Evolutionary conservation across 2,888 invertebrate species (phyloP).

Genomic region (Lithophane semibrunnea): DNA sequence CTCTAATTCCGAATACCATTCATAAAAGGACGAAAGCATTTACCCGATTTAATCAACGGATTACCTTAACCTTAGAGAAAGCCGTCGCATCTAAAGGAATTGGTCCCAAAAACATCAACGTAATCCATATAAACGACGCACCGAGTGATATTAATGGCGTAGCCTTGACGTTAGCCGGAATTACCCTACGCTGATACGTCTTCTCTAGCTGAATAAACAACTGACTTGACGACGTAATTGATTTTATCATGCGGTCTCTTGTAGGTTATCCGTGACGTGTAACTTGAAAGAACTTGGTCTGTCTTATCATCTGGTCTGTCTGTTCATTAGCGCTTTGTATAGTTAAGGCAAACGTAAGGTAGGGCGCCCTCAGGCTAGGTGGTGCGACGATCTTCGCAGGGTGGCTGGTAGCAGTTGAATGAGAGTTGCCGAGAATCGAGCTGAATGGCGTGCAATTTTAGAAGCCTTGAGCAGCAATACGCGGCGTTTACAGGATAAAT

Average conservation of each 20-base stretch:
- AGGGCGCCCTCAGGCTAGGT: too few species aligned
- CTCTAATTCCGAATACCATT: constrained; percentile 43
- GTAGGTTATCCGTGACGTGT: constrained; percentile 5
- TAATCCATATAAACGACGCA: constrained; percentile 80
- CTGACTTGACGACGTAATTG: constrained; percentile 53
- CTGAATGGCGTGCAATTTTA: too few species aligned
- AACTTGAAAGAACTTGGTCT: constrained; percentile 7
- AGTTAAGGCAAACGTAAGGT: too few species aligned
- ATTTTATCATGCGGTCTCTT: constrained; percentile 37
- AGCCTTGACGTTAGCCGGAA: constrained; percentile 60
- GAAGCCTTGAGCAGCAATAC: too few species aligned
- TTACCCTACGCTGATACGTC: constrained; percentile 62
- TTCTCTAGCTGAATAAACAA: constrained; percentile 57
- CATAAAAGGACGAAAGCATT: constrained; percentile 48
- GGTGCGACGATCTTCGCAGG: too few species aligned
- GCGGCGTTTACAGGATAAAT: too few species aligned
- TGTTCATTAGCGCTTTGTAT: neutral
- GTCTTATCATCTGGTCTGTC: neutral
- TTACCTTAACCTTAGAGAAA: constrained; percentile 68
- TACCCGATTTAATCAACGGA: constrained; percentile 69
- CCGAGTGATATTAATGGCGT: constrained; percentile 79
- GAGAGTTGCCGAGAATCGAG: too few species aligned
- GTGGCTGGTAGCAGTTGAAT: too few species aligned
- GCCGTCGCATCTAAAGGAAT: constrained; percentile 71
- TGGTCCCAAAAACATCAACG: constrained; percentile 73